Conservation (phyloP, 2,797 vertebrate species). For the Catamblyrhynchus diadema region DNA sequence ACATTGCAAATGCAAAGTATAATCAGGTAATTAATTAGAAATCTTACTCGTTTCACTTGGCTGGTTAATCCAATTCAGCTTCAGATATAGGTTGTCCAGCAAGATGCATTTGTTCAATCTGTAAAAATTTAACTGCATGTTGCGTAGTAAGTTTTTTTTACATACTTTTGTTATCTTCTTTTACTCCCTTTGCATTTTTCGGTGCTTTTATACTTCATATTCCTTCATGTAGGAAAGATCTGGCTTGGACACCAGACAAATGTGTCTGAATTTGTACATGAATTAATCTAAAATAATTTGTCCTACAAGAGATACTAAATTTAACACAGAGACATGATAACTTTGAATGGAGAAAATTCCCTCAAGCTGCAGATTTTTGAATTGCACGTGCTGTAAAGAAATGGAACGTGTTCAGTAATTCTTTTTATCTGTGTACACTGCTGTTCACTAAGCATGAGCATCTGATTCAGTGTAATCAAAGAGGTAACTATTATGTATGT, state of each 20-base stretch:
- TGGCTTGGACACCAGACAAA: not conserved
- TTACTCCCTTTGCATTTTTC: not conserved
- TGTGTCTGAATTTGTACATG: not conserved
- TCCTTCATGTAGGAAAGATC: not conserved
- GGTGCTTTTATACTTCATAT: not conserved
- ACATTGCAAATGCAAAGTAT: constrained; percentile 98
- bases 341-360: constrained; percentile 36
- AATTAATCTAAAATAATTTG: constrained; percentile 17
- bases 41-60: constrained; percentile 1
- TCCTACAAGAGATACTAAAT: not conserved
- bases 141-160: not conserved
- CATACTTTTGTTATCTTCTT: not conserved
- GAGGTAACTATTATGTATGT: constrained; percentile 74
- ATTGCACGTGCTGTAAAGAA: constrained; percentile 55
- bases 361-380: constrained; percentile 34
- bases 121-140: not conserved
- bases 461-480: constrained; percentile 69
- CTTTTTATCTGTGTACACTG: constrained; percentile 50
- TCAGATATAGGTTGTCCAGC: not conserved
- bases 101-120: not conserved
- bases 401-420: not conserved
- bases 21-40: constrained; percentile 87
- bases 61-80: not conserved
- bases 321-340: not conserved
- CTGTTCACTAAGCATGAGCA: constrained; percentile 71